Evolutionary conservation across 1,140 invertebrate genomes (phyloP).

Genomic region (Caerostris extrusa): DNA sequence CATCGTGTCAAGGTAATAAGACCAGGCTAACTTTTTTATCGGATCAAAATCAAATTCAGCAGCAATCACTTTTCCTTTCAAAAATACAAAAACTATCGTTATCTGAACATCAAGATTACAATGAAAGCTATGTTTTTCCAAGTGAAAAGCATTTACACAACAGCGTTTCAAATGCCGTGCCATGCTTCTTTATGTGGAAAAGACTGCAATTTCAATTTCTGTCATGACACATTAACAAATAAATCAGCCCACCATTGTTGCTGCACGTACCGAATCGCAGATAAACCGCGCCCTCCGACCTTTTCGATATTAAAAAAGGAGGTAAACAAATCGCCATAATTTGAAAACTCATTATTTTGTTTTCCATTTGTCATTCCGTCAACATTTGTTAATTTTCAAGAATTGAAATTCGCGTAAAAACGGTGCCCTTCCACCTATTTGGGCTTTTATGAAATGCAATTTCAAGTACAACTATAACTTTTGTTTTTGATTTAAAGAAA

Average conservation of each 20-base stretch:
- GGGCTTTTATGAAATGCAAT: no score
- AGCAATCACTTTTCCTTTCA: constrained; percentile 4
- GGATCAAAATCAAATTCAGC: neutral
- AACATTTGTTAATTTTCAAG: neutral
- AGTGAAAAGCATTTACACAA: constrained; percentile 24
- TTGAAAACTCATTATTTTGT: constrained; percentile 40
- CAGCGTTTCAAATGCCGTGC: constrained; percentile 4
- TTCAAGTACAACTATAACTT: no score
- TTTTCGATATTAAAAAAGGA: neutral
- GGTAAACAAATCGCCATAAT: constrained; percentile 29
- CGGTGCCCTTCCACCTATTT: neutral
- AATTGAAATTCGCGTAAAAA: neutral
- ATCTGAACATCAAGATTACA: constrained; percentile 17
- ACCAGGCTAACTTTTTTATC: neutral
- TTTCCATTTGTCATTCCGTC: constrained; percentile 36
- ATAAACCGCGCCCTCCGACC: neutral
- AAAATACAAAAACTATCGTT: neutral
- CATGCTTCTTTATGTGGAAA: neutral
- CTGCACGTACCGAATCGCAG: constrained; percentile 37
- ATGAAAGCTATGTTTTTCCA: constrained; percentile 31
- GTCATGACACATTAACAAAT: constrained; percentile 55
- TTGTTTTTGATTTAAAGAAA: neutral
- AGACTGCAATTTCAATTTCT: constrained; percentile 12
- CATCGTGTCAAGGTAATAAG: constrained; percentile 9
- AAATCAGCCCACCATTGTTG: constrained; percentile 59